Percentiles rank a stretch among this genome's conserved stretches.
These are phyloP conservation scores for Malurus elegans DNA, from an alignment of 2,113 vertebrate genomes.

Conservation along the genomic window DNA sequence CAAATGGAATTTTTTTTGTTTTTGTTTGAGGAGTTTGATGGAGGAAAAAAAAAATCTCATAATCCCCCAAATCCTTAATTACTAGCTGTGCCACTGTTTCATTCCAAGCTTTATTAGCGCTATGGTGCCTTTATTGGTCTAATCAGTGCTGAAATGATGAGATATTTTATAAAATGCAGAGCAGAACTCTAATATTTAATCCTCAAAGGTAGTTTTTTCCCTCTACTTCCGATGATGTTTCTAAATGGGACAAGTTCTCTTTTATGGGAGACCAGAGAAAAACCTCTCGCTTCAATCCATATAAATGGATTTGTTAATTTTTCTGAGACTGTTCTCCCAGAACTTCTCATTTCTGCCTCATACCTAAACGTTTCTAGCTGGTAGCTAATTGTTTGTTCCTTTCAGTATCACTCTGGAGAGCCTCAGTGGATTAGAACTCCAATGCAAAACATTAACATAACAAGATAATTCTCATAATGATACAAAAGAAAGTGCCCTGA, in stretches of 20 bases:
- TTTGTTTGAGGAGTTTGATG: background rate
- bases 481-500: background rate
- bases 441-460: background rate
- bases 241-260: background rate
- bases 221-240: background rate
- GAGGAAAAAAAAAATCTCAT: background rate
- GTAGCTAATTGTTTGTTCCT: conserved; percentile 3
- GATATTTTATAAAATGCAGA: background rate
- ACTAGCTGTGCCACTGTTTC: background rate
- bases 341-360: background rate
- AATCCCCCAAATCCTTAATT: background rate
- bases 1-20: background rate
- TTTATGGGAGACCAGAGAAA: background rate
- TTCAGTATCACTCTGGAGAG: background rate
- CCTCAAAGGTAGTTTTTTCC: background rate
- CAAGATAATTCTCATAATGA: conserved; percentile 5
- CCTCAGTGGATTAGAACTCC: background rate
- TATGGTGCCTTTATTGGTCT: background rate
- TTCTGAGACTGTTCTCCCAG: background rate
- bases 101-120: background rate
- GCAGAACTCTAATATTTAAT: background rate
- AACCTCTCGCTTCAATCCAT: background rate
- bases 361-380: background rate
- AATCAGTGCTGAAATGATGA: background rate
- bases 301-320: background rate